A percentile compares a stretch with the other conserved stretches of the same genome.
Evolutionary conservation across 1,140 invertebrate species (phyloP).

Genomic region (Drosophila burlai): DNA sequence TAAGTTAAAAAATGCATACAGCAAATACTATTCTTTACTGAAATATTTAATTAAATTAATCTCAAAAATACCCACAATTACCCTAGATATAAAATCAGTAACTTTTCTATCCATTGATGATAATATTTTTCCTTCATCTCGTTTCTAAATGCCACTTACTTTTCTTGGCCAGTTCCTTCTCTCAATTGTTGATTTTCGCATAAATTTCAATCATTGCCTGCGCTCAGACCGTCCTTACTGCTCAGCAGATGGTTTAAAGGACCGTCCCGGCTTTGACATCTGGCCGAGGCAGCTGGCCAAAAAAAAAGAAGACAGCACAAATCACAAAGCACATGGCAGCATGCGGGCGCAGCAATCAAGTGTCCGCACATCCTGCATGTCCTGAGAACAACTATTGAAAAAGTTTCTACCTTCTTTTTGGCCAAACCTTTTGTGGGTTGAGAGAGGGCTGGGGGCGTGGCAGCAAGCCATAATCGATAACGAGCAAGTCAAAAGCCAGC

Average conservation of each 20-base stretch:
- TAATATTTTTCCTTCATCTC: background rate
- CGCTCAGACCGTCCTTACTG: too few species aligned
- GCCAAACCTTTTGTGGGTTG: constrained; percentile 4
- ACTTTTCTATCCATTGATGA: background rate
- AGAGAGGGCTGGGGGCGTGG: constrained; percentile 14
- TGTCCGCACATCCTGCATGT: constrained; percentile 66
- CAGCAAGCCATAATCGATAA: constrained; percentile 71
- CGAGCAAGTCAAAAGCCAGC: constrained; percentile 44
- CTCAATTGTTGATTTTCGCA: constrained; percentile 19
- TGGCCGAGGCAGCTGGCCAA: constrained; percentile 29
- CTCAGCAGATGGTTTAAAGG: constrained; percentile 9
- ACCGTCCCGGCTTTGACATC: background rate
- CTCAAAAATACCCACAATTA: background rate
- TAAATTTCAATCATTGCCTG: constrained; percentile 28
- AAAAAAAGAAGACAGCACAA: constrained; percentile 25
- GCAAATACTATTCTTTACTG: too few species aligned
- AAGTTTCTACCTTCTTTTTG: constrained; percentile 54
- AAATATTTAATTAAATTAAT: background rate
- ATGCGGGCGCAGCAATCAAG: constrained; percentile 59
- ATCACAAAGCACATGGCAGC: constrained; percentile 33
- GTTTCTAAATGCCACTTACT: background rate
- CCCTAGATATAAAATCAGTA: background rate
- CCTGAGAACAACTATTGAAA: constrained; percentile 57
- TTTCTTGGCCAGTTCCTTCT: background rate
- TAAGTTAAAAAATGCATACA: accelerated